Evolutionary conservation across 1,140 invertebrate genomes (phyloP), one percentile per base, ranked within the genome.

Genomic region (Anoplophora glabripennis): DNA sequence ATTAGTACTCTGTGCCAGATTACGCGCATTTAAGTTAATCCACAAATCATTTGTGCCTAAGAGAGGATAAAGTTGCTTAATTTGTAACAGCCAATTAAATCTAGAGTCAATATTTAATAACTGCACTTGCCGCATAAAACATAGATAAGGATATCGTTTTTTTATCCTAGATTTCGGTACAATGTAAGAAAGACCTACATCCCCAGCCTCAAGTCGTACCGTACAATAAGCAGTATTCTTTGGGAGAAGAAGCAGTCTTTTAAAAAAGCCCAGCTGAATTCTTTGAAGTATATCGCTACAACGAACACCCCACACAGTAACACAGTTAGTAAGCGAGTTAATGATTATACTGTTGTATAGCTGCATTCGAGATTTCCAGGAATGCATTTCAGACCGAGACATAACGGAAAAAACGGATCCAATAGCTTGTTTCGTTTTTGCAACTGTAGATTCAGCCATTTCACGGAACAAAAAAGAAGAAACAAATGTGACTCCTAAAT

Each of bases 401-500:
- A 48, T 18, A 48, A 48, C 33, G 34, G 46, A 33, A 2, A 48
- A 8, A 14, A 48, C 14, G 11, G 46, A 48, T 12, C 46, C 28
- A 48, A 48, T 21, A 35, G 21, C 18, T 21, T 48, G 46, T 48
- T 48, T 48, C 12, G 12, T 48, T 11, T 21, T 28, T 33, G 46
- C 18, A 28, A 48, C 21, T 33, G 7, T 18, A 7, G 21, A 48
- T 7, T 28, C 21, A 28, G 21, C 21, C 5, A 34, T 34, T 1
- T 34, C 46, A 18, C 14, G 46, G 33, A 48, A 48, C 12, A 48
- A 35, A 18, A 3, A 7, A 17, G 46, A 48, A 10, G 18, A 48
- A 18, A 28, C 33, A 18, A 48, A 48, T 17, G 46, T 48, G n/a
- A 48, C 46, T 8, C 4, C 46, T 21, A 48, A 21, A 48, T 48